phyloP scores from a whole-genome alignment of 2,113 vertebrate species.

The Hydrochoerus hydrochaeris region DNA sequence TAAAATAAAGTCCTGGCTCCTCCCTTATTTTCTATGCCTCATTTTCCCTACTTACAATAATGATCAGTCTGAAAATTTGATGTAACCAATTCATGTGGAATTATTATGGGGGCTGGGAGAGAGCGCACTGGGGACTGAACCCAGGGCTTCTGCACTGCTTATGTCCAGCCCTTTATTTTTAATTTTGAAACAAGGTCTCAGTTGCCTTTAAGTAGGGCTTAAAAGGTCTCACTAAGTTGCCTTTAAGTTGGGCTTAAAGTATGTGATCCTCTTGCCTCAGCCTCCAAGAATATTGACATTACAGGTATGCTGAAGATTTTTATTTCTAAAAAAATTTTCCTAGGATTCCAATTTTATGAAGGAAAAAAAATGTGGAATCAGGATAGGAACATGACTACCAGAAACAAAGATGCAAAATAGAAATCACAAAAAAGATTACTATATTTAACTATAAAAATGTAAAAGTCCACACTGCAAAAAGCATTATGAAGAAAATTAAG shows the following conservation, averaged over 20 bases:
- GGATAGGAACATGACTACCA: not conserved
- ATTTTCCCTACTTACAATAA: not conserved
- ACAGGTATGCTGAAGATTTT: not conserved
- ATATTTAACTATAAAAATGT: not conserved
- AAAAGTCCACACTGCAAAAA: not conserved
- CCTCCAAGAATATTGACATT: not conserved
- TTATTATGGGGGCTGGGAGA: not conserved
- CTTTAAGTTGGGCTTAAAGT: not conserved
- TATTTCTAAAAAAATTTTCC: not conserved
- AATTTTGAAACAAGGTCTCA: not conserved
- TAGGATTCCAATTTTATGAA: not conserved
- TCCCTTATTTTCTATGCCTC: not conserved
- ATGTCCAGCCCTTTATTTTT: not conserved
- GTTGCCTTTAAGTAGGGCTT: not conserved
- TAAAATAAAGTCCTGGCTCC: conserved; percentile 9
- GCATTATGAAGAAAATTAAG: not conserved
- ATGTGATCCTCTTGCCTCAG: not conserved
- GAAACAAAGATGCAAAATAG: not conserved
- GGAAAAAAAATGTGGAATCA: not conserved
- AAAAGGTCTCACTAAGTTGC: not conserved
- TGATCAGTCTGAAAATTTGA: not conserved
- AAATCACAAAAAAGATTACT: not conserved
- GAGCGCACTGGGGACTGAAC: not conserved
- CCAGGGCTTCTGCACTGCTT: not conserved
- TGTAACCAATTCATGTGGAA: not conserved